Base-by-base conservation (phyloP, 2,113 vertebrate species). In the Psilopsiagon aurifrons region DNA sequence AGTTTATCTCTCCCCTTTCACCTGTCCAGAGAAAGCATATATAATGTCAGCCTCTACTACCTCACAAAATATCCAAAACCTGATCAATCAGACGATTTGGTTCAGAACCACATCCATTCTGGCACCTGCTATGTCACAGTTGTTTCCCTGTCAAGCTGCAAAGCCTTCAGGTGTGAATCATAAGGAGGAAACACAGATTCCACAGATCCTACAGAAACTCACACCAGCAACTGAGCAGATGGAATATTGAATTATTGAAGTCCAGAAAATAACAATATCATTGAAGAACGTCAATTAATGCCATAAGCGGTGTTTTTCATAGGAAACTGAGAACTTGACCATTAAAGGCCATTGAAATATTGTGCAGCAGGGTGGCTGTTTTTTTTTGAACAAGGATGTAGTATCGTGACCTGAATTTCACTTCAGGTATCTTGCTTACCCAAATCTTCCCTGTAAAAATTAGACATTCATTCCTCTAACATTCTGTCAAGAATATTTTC, bases 341-440 rank as follows among this genome's bases (percentile, higher is more conserved):
- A 57, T 20, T 77, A 41, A 55, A 69, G 14, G 13, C 9, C 31
- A 83, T n/a, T 77, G 39, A 83, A 94, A 74, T 43, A 62, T 6
- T 55, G 27, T 39, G 44, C 12, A 24, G 6, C 10, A 47, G 4
- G 11, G 4, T 4, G 33, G 46, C 2, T 63, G 60, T 2, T 41
- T 0, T 24, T 24, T 37, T 78, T 62, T 76, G 9, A 76, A 55
- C 12, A 68, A 10, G 0, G 1, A 31, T 19, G 37, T 29, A 39
- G 13, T 19, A 66, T 49, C 1, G 3, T 66, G 27, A 84, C 15
- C 55, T 17, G 27, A 93, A 51, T 62, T 62, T 25, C 28, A 25
- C 39, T 67, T 88, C 41, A 75, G n/a, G 23, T 43, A 84, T 84
- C 8, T 33, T 46, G 54, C 12, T 66, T 57, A 90, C 9, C 9